Evolutionary conservation across 23 tunicate species (phyloP), one percentile per base, ranked within the genome.

Genomic region (Halocynthia aurantium): DNA sequence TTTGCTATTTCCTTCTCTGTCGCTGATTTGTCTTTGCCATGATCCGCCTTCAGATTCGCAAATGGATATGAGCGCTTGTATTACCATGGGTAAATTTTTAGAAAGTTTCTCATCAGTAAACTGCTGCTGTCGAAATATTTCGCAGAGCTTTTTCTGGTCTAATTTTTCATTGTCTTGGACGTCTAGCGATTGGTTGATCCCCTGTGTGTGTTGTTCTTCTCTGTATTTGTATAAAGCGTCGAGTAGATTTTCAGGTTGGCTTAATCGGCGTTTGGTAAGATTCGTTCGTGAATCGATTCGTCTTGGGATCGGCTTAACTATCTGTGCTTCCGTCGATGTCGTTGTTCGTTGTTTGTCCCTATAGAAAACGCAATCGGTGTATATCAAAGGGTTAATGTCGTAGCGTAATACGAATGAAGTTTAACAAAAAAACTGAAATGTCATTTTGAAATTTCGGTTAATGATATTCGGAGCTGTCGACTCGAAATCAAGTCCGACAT

Each of bases 181-280:
- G 11, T 70, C 75, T 50, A 9, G 8, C 11, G 75, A 55, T 53
- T 10, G 55, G 5, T 74, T 64, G 10, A 54, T 74, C 13, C 19
- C 22, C 17, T 64, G 56, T 12, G 78, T 54, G 22, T 53, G 19
- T 10, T 53, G 62, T 19, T 54, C 78, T 56, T 74, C 64, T 18
- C 57, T 53, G 64, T 74, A 74, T 56, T 10, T 22, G 57, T 74
- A 74, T 8, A 74, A 54, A 13, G 56, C 56, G 21, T 74, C 78
- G 40, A 74, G 55, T 74, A 74, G 4, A 54, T 64, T 74, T 21
- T 64, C 78, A 54, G 55, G 56, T 8, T 74, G 65, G 62, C 57
- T 74, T 44, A 64, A 74, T 20, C 31, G 11, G 31, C 57, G 62
- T 18, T 74, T 56, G 62, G n/a, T 53, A 18, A 74, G 78, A 19